Evolutionary conservation across 1,140 invertebrate species (phyloP), one percentile per base, ranked within the genome.

Genomic region (Homarus americanus): DNA sequence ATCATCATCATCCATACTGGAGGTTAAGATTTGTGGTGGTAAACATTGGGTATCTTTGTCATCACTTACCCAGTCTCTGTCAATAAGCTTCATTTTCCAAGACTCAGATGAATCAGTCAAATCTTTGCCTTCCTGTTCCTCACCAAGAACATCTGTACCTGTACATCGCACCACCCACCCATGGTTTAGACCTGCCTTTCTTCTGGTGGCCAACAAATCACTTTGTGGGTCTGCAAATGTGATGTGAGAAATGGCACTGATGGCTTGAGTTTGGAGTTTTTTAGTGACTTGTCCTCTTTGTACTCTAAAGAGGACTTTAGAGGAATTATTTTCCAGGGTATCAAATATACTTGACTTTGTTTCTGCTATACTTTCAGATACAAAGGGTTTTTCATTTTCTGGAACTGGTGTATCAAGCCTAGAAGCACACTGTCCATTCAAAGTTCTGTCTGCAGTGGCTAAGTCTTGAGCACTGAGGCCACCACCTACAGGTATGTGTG

Each of bases 61-160:
- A 32, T 83, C 72, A 12, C 66, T 49, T 17, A 24, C 36, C 79
- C 80, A 90, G 28, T 90, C 88, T 41, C 44, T 58, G 82, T 90
- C 80, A 84, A 63, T 78, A 28, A 90, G 3, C 41, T 78, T 90
- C 82, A 90, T 83, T n/a, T 84, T 90, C 88, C 88, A 90, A 49
- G 28, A 58, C 10, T 90, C 88, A 44, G 69, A 58, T 40, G 80
- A 38, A 10, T 40, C 49, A 32, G 20, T 63, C 10, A 34, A 20
- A 58, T 24, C 72, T 40, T 41, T 66, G n/a, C 32, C 49, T 4
- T 72, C 72, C 24, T 24, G 32, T 36, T 63, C 28, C 34, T 84
- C 72, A 15, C 24, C 20, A 32, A 85, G 1, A n/a, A n/a, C n/a
- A 0, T 58, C 73, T 36, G 75, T 41, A 3, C 75, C 89, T 38